A percentile compares a stretch with the other conserved stretches of the same genome.
These are phyloP conservation scores for Platycheirus rosarum DNA, from an alignment of 2,888 invertebrate genomes.

Conservation along the genomic window DNA sequence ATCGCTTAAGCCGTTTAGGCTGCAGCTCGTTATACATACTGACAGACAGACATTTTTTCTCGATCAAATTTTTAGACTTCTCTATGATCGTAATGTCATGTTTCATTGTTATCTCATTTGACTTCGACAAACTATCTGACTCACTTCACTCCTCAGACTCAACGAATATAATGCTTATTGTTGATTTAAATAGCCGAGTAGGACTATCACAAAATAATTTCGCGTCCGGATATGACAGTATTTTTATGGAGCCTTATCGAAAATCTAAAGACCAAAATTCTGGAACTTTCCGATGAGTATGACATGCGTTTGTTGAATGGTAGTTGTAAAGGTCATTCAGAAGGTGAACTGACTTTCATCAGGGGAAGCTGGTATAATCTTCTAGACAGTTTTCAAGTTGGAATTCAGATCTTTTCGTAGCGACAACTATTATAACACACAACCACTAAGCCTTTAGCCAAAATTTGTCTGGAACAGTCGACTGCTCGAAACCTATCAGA, in stretches of 20 bases:
- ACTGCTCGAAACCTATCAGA: neutral
- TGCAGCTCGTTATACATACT: too few species aligned
- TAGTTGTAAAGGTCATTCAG: neutral
- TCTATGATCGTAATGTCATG: too few species aligned
- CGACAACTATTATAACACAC: neutral
- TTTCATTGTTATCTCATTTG: neutral
- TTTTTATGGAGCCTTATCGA: too few species aligned
- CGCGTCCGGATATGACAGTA: too few species aligned
- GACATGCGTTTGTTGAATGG: slow-evolving; percentile 2
- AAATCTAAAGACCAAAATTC: too few species aligned
- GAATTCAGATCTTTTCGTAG: slow-evolving; percentile 8
- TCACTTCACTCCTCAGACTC: neutral
- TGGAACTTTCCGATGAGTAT: slow-evolving; percentile 5
- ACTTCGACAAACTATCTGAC: neutral
- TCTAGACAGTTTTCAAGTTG: slow-evolving; percentile 6
- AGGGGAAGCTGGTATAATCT: neutral
- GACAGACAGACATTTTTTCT: too few species aligned
- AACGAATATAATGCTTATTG: slow-evolving; percentile 12
- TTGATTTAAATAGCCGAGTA: too few species aligned
- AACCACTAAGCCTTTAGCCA: neutral
- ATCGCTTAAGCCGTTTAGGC: too few species aligned
- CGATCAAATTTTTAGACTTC: too few species aligned
- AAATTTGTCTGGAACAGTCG: neutral
- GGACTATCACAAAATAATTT: too few species aligned
- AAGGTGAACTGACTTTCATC: slow-evolving; percentile 2